Evolutionary conservation across 2,113 vertebrate species (phyloP), one percentile per base, ranked within the genome.

Genomic region (Chloropsis hardwickii): DNA sequence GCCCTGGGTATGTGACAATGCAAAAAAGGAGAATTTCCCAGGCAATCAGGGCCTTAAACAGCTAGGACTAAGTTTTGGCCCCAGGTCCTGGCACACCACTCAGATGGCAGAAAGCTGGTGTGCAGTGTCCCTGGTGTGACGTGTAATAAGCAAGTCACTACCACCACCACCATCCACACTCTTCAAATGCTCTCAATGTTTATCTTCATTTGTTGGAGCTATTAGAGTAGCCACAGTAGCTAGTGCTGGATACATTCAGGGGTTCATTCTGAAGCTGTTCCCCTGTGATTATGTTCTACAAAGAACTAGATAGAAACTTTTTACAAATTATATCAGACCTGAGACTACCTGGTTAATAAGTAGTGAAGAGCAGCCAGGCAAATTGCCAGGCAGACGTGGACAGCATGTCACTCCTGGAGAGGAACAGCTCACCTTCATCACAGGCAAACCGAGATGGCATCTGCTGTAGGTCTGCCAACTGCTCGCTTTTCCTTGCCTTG

Each of bases 11-110:
- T 81, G 71, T 35, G 78, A 91, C 71, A 29, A 45, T 51, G 64
- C 44, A 83, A 62, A 88, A 69, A 74, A 93, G 64, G 40, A 95
- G 53, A 80, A 92, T 90, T 87, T 93, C 64, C 86, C 87, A 92
- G 88, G 94, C 81, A 93, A 96, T 92, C 69, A 48, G 37, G 13
- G 21, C 25, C 82, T 88, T 82, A 78, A 92, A 60, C 39, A 78
- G 60, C 40, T 44, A 86, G 67, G 54, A 48, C n/a, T 56, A 62
- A 71, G 31, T 62, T 81, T 81, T 93, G 88, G 88, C 90, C 61
- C 31, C 1, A 6, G 35, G 51, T 78, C 56, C 60, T 86, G 93
- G 90, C 82, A 94, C 7, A 2, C 18, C 39, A 83, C 17, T 14
- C 39, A n/a, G 50, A 54, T 19, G 2, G 2, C 70, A 86, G 90